phyloP scores from a whole-genome alignment of 2,888 invertebrate species.

The Petrolisthes cinctipes region DNA sequence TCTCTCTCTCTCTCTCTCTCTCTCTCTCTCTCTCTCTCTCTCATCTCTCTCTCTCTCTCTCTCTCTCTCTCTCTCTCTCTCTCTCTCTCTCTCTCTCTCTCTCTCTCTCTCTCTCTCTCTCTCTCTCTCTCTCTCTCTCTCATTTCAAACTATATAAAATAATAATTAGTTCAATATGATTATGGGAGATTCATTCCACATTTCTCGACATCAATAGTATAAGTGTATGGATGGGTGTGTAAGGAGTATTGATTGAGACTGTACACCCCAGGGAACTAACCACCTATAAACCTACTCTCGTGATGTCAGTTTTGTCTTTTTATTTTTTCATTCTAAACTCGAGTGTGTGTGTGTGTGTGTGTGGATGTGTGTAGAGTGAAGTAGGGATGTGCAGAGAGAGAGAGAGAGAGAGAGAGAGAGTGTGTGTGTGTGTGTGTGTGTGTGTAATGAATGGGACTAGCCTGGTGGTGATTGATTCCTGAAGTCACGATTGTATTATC shows the following conservation, averaged over 20 bases:
- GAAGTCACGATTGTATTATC: not conserved
- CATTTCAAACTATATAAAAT: not conserved
- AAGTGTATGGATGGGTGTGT: too few relatives aligned
- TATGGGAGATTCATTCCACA: not conserved
- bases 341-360: not conserved
- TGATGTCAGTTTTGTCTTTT: too few relatives aligned
- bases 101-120: constrained; percentile 27
- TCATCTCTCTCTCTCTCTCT: not conserved
- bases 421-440: not conserved
- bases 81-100: constrained; percentile 29
- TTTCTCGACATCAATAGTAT: not conserved
- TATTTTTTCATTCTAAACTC: too few relatives aligned
- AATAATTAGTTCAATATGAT: not conserved
- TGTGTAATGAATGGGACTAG: not conserved
- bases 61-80: constrained; percentile 18
- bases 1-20: constrained; percentile 22
- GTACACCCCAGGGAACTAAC: too few relatives aligned
- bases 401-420: not conserved
- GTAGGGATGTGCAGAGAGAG: not conserved
- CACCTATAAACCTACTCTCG: too few relatives aligned
- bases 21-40: not conserved
- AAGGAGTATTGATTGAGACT: too few relatives aligned
- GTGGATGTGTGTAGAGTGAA: not conserved
- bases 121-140: constrained; percentile 20
- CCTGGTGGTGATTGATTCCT: not conserved